These are phyloP conservation scores for Rhingia campestris DNA, from an alignment of 2,888 invertebrate species.

Conservation along the genomic window DNA sequence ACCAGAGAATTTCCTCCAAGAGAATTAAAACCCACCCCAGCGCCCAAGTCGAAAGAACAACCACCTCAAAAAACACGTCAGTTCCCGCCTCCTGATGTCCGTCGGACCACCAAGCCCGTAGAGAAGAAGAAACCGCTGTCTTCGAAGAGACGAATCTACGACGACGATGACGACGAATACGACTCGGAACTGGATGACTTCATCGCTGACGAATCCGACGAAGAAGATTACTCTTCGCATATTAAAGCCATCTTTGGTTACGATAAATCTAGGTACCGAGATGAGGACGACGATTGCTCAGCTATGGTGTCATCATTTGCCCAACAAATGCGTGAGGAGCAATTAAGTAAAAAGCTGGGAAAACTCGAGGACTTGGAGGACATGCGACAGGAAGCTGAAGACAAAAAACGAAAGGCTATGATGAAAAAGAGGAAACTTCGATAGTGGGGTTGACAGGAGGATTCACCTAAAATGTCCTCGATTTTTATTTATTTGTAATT, in stretches of 20 bases:
- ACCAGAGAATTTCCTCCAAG: conserved; percentile 84
- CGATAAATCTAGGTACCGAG: conserved; percentile 89
- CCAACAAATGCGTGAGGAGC: conserved; percentile 93
- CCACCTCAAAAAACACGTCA: conserved; percentile 79
- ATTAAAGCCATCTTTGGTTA: conserved; percentile 97
- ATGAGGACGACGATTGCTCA: conserved; percentile 89
- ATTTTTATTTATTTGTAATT: too few species aligned
- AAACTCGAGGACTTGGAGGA: conserved; percentile 95
- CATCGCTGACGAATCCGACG: conserved; percentile 93
- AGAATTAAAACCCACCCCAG: conserved; percentile 80
- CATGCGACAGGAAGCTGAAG: conserved; percentile 91
- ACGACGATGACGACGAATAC: conserved; percentile 92
- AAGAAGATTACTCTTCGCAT: conserved; percentile 90
- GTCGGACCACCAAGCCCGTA: conserved; percentile 71
- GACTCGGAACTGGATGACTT: conserved; percentile 97
- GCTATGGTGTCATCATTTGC: conserved; percentile 94
- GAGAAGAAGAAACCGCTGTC: conserved; percentile 74
- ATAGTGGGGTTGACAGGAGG: conserved; percentile 2
- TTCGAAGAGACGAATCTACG: conserved; percentile 84
- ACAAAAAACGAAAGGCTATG: conserved; percentile 85
- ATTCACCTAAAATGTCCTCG: too few species aligned
- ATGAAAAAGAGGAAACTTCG: conserved; percentile 62
- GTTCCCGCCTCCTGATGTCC: conserved; percentile 80
- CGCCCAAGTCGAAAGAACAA: conserved; percentile 78
- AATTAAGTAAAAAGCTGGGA: conserved; percentile 92